Base-by-base conservation (phyloP, 2,113 vertebrate species). In the Mastomys natalensis region DNA sequence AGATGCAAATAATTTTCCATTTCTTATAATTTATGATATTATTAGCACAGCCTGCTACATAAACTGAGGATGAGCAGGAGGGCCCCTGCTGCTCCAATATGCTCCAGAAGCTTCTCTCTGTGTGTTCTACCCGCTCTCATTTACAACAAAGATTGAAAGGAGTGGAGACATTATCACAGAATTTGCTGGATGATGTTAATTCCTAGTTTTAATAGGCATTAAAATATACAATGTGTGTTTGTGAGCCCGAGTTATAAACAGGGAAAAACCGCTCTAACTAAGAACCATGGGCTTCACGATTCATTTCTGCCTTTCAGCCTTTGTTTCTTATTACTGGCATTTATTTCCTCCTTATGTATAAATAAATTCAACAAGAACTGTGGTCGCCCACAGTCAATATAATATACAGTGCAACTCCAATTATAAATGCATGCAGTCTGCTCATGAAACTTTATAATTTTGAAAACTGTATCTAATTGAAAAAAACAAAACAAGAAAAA, bases 311-410 rank as follows among this genome's bases (percentile, higher is more conserved):
- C 53, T 97, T 15, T 96, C 93, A 97, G 51, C 48, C 29, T 91
- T 86, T 85, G 74, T 87, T 96, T 94, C 74, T 43, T 51, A 93
- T 93, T 93, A 90, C 53, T 97, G 97, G 87, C 43, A 81, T 96
- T 96, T 97, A 97, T 95, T 98, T 97, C 55, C 81, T 89, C 66
- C 92, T 97, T 97, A 87, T 72, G 51, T 22, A 96, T 87, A 94
- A 96, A 96, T 94, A 96, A 96, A 96, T 66, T 88, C 48, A 66
- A 85, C 77, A 95, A 70, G 70, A 94, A 91, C 58, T 76, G 40
- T 51, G 85, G 72, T 58, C 15, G 21, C 74, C 45, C 66, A 31
- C 8, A 91, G 95, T 96, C 97, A 96, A 88, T 87, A 97, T 77
- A 86, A 84, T 93, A 91, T 85, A 95, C 11, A 93, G 60, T 72